A percentile compares a stretch with the other conserved stretches of the same genome.
Conservation (phyloP, 2,797 vertebrate genomes). For the Agapornis canus region DNA sequence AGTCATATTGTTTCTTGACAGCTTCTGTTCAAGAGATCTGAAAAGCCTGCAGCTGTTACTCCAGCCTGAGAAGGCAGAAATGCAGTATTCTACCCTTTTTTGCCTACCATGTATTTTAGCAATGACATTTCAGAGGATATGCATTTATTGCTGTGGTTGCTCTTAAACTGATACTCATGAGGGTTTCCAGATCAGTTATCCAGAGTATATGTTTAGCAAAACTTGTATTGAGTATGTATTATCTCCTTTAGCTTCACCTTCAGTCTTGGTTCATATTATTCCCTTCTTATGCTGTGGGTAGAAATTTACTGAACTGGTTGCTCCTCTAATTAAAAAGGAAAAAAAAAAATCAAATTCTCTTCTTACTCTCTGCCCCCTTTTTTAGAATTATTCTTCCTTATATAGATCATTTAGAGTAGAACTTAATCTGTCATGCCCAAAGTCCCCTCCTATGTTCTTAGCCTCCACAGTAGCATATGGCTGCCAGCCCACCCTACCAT, state of each 20-base stretch:
- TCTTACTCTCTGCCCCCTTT: fast-evolving
- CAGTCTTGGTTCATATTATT: not conserved
- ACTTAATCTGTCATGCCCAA: not conserved
- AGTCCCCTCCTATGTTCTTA: not conserved
- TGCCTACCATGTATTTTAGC: not conserved
- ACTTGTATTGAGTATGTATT: not conserved
- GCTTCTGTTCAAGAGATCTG: not conserved
- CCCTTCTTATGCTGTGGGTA: not conserved
- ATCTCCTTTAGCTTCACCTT: not conserved
- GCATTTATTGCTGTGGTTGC: not conserved
- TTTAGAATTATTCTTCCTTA: not conserved
- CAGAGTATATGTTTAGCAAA: not conserved
- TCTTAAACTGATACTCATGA: not conserved
- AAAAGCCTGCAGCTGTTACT: constrained; percentile 28
- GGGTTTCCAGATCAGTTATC: not conserved
- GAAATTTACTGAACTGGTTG: not conserved
- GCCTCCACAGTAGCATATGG: not conserved
- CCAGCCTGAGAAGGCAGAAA: not conserved
- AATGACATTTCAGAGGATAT: not conserved
- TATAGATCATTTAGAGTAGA: not conserved
- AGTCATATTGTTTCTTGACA: not conserved
- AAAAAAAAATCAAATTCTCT: not conserved
- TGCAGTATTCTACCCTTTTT: not conserved
- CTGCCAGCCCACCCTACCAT: not conserved
- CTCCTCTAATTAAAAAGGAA: not conserved